Evolutionary conservation across 2,888 invertebrate genomes (phyloP).

Genomic region (Cantharis lateralis): DNA sequence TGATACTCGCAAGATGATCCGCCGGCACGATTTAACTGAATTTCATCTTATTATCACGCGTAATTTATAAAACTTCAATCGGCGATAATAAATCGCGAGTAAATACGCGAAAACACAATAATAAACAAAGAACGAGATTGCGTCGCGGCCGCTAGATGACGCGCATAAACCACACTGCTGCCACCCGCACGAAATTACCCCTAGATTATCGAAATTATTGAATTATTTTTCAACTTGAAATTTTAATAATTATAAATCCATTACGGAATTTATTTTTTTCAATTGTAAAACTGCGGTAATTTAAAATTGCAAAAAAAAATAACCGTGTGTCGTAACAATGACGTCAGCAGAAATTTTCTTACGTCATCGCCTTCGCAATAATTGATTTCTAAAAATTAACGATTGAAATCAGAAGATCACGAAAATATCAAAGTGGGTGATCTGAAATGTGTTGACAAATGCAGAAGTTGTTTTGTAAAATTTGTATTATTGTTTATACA

Average conservation of each 20-base stretch:
- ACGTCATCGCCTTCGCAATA: background rate
- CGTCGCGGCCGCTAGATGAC: background rate
- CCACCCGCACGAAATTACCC: background rate
- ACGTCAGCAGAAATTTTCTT: background rate
- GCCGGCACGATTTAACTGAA: background rate
- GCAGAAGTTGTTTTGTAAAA: background rate
- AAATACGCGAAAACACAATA: background rate
- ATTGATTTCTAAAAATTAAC: background rate
- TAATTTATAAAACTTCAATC: background rate
- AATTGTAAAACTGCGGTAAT: no score
- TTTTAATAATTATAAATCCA: no score
- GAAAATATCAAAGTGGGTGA: background rate
- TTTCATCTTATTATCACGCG: background rate
- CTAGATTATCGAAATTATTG: background rate
- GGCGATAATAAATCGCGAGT: background rate
- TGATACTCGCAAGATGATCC: background rate
- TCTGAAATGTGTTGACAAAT: background rate
- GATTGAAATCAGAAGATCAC: background rate
- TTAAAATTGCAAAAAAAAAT: background rate
- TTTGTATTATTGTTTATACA: background rate
- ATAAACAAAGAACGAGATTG: background rate
- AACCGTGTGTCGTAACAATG: background rate
- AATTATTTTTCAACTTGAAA: background rate
- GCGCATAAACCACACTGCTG: background rate
- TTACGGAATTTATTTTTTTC: no score